A percentile compares a stretch with the other conserved stretches of the same genome.
These are phyloP conservation scores for Balaenoptera acutorostrata DNA, from an alignment of 2,113 vertebrate genomes.

Conservation along the genomic window DNA sequence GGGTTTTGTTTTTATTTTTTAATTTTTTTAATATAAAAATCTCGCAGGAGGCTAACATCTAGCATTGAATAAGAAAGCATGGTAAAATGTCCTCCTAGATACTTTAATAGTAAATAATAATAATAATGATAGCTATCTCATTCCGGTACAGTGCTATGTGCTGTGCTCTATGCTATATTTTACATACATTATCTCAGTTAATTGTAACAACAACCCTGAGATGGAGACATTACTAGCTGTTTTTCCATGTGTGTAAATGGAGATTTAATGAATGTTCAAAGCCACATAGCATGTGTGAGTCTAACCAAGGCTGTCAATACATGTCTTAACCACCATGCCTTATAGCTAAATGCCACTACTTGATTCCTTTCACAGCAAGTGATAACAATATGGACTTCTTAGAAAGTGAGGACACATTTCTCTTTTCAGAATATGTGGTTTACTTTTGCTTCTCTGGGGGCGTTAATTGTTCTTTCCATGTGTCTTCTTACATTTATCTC, in stretches of 20 bases:
- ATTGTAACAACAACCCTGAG: background rate
- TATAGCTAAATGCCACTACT: background rate
- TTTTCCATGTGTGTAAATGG: background rate
- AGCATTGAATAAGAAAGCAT: background rate
- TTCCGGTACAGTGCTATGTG: background rate
- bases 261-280: background rate
- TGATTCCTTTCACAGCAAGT: background rate
- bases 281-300: background rate
- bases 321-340: background rate
- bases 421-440: background rate
- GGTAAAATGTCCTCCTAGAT: background rate
- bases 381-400: background rate
- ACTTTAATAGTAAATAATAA: background rate
- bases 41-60: background rate
- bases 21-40: background rate
- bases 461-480: background rate
- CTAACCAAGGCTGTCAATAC: background rate
- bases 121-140: background rate
- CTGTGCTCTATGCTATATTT: background rate
- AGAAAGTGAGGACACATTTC: background rate
- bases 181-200: background rate
- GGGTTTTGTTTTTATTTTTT: background rate
- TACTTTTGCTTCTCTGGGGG: background rate
- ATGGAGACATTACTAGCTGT: background rate
- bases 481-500: background rate